Conservation (phyloP, 2,888 invertebrate genomes). For the Pelosia muscerda region DNA sequence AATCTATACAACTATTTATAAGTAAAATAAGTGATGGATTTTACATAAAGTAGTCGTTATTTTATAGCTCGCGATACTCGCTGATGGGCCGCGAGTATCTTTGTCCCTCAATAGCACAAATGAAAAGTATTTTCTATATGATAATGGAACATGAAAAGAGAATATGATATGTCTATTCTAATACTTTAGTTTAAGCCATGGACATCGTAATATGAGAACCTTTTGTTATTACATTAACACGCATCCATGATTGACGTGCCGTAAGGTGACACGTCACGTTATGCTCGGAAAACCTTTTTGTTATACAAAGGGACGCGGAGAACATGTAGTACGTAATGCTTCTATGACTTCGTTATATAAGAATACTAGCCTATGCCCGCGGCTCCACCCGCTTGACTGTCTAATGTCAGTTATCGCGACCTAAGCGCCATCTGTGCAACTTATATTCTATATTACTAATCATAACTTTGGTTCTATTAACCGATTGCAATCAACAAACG, state of each 20-base stretch:
- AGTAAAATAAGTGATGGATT: too few species aligned
- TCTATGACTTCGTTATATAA: not conserved
- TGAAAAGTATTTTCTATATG: not conserved
- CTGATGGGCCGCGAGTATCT: too few species aligned
- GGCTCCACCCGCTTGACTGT: too few species aligned
- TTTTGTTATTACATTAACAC: conserved; percentile 36
- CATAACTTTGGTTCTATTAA: too few species aligned
- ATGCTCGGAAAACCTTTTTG: conserved; percentile 30
- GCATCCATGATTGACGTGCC: conserved; percentile 19
- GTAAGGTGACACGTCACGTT: conserved; percentile 24
- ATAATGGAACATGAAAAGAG: not conserved
- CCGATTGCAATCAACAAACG: too few species aligned
- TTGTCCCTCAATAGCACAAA: not conserved
- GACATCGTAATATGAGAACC: conserved; percentile 29
- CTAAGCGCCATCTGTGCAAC: too few species aligned
- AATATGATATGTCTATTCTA: not conserved
- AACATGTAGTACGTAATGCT: conserved; percentile 10
- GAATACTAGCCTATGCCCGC: too few species aligned
- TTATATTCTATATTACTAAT: too few species aligned
- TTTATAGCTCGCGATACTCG: too few species aligned
- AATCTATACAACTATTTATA: too few species aligned
- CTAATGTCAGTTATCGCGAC: too few species aligned
- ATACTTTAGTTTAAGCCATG: not conserved
- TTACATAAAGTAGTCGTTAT: too few species aligned
- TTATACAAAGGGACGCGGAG: conserved; percentile 36